A percentile compares a stretch with the other conserved stretches of the same genome.
Conservation (phyloP, 2,797 vertebrate genomes). For the Rhynchonycteris naso region DNA sequence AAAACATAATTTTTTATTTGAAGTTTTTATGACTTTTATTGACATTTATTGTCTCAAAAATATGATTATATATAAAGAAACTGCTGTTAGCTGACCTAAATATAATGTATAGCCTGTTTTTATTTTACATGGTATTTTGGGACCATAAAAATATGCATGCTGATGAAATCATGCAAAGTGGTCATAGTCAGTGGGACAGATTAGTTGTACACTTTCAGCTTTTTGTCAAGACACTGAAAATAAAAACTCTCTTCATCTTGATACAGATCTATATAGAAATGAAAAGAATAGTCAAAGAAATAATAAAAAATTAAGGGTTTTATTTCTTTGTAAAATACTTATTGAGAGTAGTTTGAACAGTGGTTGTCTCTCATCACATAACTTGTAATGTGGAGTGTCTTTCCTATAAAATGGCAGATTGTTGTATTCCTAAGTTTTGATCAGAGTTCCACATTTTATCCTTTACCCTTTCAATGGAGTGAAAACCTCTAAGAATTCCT, state of each 20-base stretch:
- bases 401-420: neutral
- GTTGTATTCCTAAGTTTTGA: neutral
- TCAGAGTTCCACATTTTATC: neutral
- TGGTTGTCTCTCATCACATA: neutral
- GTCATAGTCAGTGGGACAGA: neutral
- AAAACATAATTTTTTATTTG: neutral
- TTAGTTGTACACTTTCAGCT: neutral
- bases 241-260: neutral
- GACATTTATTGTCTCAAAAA: slow-evolving; percentile 26
- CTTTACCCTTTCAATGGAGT: neutral
- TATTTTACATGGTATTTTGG: neutral
- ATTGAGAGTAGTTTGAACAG: neutral
- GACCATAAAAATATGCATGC: neutral
- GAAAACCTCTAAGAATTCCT: neutral
- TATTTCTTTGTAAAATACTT: neutral
- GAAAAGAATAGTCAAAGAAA: neutral
- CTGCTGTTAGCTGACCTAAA: neutral
- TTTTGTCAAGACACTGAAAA: neutral
- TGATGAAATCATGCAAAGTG: neutral
- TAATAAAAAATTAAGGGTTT: slow-evolving; percentile 3
- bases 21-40: neutral
- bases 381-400: neutral
- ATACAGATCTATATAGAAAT: neutral
- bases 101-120: neutral
- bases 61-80: neutral